Conservation (phyloP, 2,888 invertebrate species). For the Scaptomyza reducta region DNA sequence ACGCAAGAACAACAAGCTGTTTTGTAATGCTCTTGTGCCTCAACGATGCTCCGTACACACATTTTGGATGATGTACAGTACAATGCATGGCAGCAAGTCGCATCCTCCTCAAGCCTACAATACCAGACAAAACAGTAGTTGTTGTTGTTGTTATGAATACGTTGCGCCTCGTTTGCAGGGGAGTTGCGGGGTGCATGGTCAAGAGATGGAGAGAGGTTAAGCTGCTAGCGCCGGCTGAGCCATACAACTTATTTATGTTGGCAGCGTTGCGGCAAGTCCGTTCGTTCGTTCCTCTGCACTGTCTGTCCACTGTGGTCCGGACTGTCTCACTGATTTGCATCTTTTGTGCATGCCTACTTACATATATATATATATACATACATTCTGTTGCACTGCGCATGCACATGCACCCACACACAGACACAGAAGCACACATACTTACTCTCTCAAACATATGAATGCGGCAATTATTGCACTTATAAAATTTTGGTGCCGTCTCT, state of each 20-base stretch:
- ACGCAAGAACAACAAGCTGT: slow-evolving; percentile 50
- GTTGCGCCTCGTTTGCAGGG: slow-evolving; percentile 38
- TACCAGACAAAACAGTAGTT: slow-evolving; percentile 17
- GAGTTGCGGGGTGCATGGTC: no score
- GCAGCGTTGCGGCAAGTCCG: slow-evolving; percentile 51
- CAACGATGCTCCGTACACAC: slow-evolving; percentile 37
- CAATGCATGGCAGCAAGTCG: slow-evolving; percentile 34
- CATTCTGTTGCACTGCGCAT: slow-evolving; percentile 22
- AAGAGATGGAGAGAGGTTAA: slow-evolving; percentile 21
- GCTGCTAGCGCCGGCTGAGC: slow-evolving; percentile 56
- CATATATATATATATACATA: slow-evolving; percentile 12
- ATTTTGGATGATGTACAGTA: slow-evolving; percentile 51
- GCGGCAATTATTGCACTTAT: slow-evolving; percentile 76
- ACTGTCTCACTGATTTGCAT: slow-evolving; percentile 73
- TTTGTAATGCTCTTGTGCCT: slow-evolving; percentile 63
- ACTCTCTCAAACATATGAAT: slow-evolving; percentile 24
- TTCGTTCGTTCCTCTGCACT: slow-evolving; percentile 35
- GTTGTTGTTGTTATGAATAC: slow-evolving; percentile 62
- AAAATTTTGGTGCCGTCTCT: slow-evolving; percentile 52
- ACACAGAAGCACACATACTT: background rate
- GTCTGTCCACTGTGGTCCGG: slow-evolving; percentile 44
- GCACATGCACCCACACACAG: slow-evolving; percentile 13
- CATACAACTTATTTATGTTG: slow-evolving; percentile 75
- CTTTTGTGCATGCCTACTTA: slow-evolving; percentile 59
- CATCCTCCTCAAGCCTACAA: slow-evolving; percentile 39